Evolutionary conservation across 64 coral and sea anemone species (phyloP), one percentile per base, ranked within the genome.

Genomic region (Montipora efflorescens): DNA sequence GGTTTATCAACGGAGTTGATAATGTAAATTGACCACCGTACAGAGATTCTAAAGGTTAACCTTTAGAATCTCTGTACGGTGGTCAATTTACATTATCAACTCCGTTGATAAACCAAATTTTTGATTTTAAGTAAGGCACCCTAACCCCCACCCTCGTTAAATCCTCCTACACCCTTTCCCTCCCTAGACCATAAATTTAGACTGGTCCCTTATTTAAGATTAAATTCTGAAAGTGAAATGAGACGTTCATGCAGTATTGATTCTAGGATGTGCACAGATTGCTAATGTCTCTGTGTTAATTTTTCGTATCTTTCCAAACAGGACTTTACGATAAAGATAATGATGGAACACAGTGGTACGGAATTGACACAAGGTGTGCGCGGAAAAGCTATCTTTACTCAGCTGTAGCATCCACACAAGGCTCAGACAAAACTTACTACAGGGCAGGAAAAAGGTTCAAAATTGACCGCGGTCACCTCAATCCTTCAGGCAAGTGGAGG

Each of bases 391-490:
- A 79, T 79, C 74, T 53, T 5, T 90, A 90, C 72, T 90, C 88
- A 78, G 58, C 47, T 47, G 88, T 90, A 15, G 88, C 88, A 47
- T 0, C 76, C 36, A 90, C 47, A 57, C 88, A 90, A 43, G 88
- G 88, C 3, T 59, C 88, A 20, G 88, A 90, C 76, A 72, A 77
- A 66, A 90, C 88, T 15, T 91, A 73, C n/a, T 91, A 58, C 62
- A 91, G 23, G 59, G 49, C 77, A 23, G 89, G 78, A 14, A 14
- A 58, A 19, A 82, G 77, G 21, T 91, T 91, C 55, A 8, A 58
- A 15, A 69, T 91, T 53, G 89, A 91, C n/a, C 79, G 89, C 72
- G 89, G 89, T 53, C 89, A 91, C 72, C 89, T 91, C 18, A 91
- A 91, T 53, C 89, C 78, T 44, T 91, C 89, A 82, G 89, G 89